A percentile compares a stretch with the other conserved stretches of the same genome.
Evolutionary conservation across 2,113 vertebrate genomes (phyloP).

Genomic region (Amia ocellicauda): DNA sequence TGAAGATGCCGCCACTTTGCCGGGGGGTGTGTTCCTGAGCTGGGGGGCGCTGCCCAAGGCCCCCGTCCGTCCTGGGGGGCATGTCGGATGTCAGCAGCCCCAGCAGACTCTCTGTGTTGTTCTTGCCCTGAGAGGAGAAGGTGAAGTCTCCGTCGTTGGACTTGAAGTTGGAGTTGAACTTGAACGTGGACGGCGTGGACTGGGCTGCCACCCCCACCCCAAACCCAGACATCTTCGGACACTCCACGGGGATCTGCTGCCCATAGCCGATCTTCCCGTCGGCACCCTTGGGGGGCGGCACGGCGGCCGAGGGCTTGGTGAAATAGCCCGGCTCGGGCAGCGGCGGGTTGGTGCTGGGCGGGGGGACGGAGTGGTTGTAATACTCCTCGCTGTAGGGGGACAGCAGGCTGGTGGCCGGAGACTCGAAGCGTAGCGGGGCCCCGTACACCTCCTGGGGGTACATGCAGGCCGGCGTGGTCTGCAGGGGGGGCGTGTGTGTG

Average conservation of each 20-base stretch:
- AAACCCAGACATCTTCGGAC: conserved; percentile 66
- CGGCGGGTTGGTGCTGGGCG: conserved; percentile 78
- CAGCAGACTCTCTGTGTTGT: conserved; percentile 80
- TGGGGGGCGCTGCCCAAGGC: conserved; percentile 55
- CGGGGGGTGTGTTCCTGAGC: conserved; percentile 44
- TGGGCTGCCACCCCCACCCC: conserved; percentile 58
- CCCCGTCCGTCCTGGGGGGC: conserved; percentile 67
- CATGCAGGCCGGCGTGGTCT: conserved; percentile 75
- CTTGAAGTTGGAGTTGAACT: conserved; percentile 96
- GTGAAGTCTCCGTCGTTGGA: conserved; percentile 95
- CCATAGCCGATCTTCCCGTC: conserved; percentile 76
- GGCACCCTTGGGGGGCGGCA: conserved; percentile 65
- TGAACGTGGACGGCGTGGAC: conserved; percentile 78
- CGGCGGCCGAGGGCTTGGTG: conserved; percentile 75
- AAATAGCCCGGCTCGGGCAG: conserved; percentile 95
- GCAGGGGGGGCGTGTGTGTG: conserved; percentile 86
- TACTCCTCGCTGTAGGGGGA: conserved; percentile 90
- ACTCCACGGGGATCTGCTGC: conserved; percentile 69
- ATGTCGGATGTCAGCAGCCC: conserved; percentile 86
- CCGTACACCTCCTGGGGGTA: conserved; percentile 88
- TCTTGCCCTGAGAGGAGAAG: conserved; percentile 78
- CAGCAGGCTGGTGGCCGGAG: conserved; percentile 77
- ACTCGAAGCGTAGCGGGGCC: conserved; percentile 82
- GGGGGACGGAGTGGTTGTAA: conserved; percentile 78
- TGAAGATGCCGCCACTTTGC: conserved; percentile 71